Evolutionary conservation across 2,113 vertebrate genomes (phyloP).

Genomic region (Elanoides forficatus): DNA sequence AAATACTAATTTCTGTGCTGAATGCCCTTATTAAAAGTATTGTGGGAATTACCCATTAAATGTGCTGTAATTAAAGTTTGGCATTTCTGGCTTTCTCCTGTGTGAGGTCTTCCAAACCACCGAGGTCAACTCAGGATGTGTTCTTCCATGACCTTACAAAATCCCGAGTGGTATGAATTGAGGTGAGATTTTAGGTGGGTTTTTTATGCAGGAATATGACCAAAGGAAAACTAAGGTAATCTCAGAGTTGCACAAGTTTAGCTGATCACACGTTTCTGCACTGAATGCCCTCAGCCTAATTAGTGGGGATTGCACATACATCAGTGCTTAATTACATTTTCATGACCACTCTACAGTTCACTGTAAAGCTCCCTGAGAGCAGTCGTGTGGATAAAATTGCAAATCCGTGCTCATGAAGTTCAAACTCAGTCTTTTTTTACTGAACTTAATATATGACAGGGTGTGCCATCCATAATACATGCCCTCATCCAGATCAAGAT

Average conservation of each 20-base stretch:
- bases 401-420: not conserved
- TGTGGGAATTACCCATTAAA: conserved; percentile 3
- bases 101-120: not conserved
- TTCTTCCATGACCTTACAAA: not conserved
- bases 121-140: not conserved
- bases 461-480: not conserved
- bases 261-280: not conserved
- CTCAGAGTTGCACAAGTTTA: not conserved
- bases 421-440: not conserved
- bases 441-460: not conserved
- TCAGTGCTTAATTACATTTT: conserved; percentile 1
- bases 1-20: not conserved
- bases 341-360: not conserved
- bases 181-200: not conserved
- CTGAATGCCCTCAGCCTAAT: not conserved
- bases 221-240: not conserved
- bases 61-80: conserved; percentile 36
- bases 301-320: not conserved
- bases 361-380: not conserved
- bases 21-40: not conserved
- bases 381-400: not conserved
- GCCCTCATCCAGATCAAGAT: not conserved
- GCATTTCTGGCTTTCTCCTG: not conserved
- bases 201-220: not conserved
- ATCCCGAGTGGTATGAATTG: not conserved